These are phyloP conservation scores for Hyla sarda DNA, from an alignment of 2,113 vertebrate species.

Conservation along the genomic window DNA sequence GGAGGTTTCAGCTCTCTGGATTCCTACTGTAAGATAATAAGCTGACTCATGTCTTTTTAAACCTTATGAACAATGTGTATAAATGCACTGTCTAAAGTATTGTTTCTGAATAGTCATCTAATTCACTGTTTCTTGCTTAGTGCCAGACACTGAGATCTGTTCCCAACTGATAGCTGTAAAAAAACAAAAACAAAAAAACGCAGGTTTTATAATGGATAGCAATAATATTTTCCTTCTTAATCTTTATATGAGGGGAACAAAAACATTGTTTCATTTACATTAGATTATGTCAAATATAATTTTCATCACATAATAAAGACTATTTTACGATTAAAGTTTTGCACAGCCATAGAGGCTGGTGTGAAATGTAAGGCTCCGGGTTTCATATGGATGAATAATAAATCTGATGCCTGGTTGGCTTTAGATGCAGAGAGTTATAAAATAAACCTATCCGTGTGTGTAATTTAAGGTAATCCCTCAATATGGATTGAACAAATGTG, in stretches of 20 bases:
- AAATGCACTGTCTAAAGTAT: no score
- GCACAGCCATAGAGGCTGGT: not conserved
- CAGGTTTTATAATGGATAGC: not conserved
- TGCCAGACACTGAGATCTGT: not conserved
- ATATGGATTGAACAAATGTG: slow-evolving; percentile 18
- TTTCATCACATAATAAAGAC: not conserved
- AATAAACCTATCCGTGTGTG: slow-evolving; percentile 32
- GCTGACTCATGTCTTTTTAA: no score
- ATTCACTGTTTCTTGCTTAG: no score
- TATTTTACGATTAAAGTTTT: not conserved
- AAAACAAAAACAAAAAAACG: no score
- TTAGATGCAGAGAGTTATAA: slow-evolving; percentile 12
- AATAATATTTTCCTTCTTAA: not conserved
- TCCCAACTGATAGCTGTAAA: not conserved
- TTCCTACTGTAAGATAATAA: no score
- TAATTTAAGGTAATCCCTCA: slow-evolving; percentile 37
- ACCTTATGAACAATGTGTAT: no score
- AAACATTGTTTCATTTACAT: not conserved
- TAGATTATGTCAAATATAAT: not conserved
- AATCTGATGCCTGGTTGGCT: slow-evolving; percentile 14
- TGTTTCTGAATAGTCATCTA: no score
- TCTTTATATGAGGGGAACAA: not conserved
- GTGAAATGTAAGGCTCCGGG: slow-evolving; percentile 18
- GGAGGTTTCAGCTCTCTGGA: no score
- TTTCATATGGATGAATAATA: slow-evolving; percentile 2